Evolutionary conservation across 2,113 vertebrate genomes (phyloP), one percentile per base, ranked within the genome.

Genomic region (Manacus vitellinus): DNA sequence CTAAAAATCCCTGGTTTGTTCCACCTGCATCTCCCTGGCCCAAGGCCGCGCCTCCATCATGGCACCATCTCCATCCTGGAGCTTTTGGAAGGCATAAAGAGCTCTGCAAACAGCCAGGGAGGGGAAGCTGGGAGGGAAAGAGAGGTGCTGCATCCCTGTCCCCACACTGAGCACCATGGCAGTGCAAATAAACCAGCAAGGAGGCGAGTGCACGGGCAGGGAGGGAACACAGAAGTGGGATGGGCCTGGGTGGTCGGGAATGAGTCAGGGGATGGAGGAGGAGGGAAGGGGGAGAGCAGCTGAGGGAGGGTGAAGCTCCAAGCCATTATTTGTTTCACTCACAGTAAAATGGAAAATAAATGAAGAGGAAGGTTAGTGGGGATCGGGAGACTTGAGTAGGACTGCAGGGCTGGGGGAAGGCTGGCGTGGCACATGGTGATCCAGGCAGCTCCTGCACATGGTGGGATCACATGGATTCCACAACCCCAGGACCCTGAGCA

Each of bases 101-200:
- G 75, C 80, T 71, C 86, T 39, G 56, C 70, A 14, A 76, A 30
- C 77, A 93, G 62, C 71, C 56, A 2, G 4, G 14, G 55, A 79
- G 1, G 3, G 17, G 47, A 68, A 85, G 89, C 65, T 73, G 75
- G 84, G 35, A 77, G 47, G 8, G 31, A 25, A 27, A n/a, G 8
- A 51, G 65, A 88, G 82, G 52, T 4, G 77, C 52, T 6, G 9
- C 73, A 49, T 14, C 78, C 86, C 61, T 8, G 2, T 2, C 33
- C 28, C 0, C 4, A 3, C 3, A 5, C 52, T 14, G 10, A 39
- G 35, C 43, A 15, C 66, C 24, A 19, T 1, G 0, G 33, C 4
- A 31, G 37, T 1, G 2, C 59, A 24, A 41, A 41, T 0, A 25
- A 46, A 51, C 9, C 73, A 1, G 77, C 1, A 2, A 49, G 77